Evolutionary conservation across 2,888 invertebrate genomes (phyloP).

Genomic region (Scaptomyza parva): DNA sequence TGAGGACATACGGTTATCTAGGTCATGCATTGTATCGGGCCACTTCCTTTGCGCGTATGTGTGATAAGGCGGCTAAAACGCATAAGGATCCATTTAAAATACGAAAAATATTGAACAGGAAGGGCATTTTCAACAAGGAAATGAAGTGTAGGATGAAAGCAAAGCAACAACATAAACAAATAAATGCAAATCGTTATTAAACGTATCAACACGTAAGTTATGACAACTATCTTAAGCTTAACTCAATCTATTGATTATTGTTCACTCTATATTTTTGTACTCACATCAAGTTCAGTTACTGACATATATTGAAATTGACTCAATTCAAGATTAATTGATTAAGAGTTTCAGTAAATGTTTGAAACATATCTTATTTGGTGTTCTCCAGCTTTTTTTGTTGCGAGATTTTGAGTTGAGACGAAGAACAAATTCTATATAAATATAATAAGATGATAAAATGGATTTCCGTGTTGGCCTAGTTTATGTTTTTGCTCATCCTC

Average conservation of each 20-base stretch:
- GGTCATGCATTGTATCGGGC: background rate
- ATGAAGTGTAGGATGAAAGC: too few species aligned
- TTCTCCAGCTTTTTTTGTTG: background rate
- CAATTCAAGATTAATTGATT: too few species aligned
- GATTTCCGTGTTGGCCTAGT: slow-evolving; percentile 65
- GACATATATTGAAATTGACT: too few species aligned
- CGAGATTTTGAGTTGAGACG: background rate
- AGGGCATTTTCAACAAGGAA: background rate
- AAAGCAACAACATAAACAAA: too few species aligned
- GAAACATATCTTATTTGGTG: background rate
- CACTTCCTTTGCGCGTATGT: background rate
- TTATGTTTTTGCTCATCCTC: slow-evolving; percentile 30
- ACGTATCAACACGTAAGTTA: too few species aligned
- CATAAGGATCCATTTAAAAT: too few species aligned
- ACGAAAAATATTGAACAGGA: too few species aligned
- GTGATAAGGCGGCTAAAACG: background rate
- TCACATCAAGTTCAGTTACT: too few species aligned
- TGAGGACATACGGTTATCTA: background rate
- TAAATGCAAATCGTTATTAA: too few species aligned
- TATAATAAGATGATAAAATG: slow-evolving; percentile 76
- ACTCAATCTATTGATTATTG: background rate
- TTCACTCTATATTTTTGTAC: background rate
- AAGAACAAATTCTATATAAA: slow-evolving; percentile 31
- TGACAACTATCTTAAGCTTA: background rate
- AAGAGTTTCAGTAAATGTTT: too few species aligned